Percentiles rank a stretch among this genome's conserved stretches.
These are phyloP conservation scores for Marisa cornuarietis DNA, from an alignment of 1,140 invertebrate genomes.

Conservation along the genomic window DNA sequence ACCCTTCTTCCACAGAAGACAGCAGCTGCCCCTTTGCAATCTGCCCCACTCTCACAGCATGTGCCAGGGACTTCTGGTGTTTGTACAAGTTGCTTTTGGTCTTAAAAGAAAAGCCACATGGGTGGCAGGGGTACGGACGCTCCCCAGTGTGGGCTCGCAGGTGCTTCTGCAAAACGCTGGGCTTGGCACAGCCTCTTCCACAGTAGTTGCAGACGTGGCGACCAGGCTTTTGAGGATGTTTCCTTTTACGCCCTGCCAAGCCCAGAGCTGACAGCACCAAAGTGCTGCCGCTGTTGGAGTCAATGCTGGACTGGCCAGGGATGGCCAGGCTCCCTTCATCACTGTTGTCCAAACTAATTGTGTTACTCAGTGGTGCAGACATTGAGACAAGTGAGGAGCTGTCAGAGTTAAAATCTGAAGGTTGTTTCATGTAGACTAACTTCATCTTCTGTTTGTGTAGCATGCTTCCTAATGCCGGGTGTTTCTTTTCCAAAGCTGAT, in stretches of 20 bases:
- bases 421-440: slow-evolving; percentile 39
- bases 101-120: slow-evolving; percentile 92
- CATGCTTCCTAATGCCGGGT: slow-evolving; percentile 27
- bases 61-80: slow-evolving; percentile 85
- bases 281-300: slow-evolving; percentile 22
- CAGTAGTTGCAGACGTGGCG: slow-evolving; percentile 86
- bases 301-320: slow-evolving; percentile 11
- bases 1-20: slow-evolving; percentile 13
- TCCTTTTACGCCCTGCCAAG: slow-evolving; percentile 1
- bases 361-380: slow-evolving; percentile 19
- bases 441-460: slow-evolving; percentile 32
- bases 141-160: slow-evolving; percentile 89
- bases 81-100: slow-evolving; percentile 94
- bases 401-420: background rate
- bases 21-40: slow-evolving; percentile 5
- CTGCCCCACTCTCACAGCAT: slow-evolving; percentile 63
- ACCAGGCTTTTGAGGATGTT: slow-evolving; percentile 63
- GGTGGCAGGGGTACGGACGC: slow-evolving; percentile 86
- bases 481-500: slow-evolving; percentile 14
- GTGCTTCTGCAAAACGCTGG: slow-evolving; percentile 93
- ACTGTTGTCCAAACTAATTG: slow-evolving; percentile 23
- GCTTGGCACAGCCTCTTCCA: slow-evolving; percentile 87
- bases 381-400: background rate
- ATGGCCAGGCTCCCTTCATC: background rate
- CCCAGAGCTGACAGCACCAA: background rate